A percentile compares a stretch with the other conserved stretches of the same genome.
Evolutionary conservation across 2,888 invertebrate species (phyloP).

Genomic region (Monopis laevigella): DNA sequence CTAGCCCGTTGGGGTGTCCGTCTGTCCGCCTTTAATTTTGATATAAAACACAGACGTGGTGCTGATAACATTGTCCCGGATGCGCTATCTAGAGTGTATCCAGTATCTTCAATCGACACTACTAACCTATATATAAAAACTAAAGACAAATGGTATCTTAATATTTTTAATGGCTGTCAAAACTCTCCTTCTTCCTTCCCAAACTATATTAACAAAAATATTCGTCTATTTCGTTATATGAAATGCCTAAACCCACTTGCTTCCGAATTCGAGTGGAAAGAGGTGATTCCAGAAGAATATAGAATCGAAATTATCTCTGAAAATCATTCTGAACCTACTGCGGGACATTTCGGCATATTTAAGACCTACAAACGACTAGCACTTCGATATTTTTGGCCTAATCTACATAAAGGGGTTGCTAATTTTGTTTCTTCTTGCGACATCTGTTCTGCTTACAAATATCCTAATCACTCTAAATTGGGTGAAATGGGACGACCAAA

Average conservation of each 20-base stretch:
- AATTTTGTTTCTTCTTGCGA: slow-evolving; percentile 17
- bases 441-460: slow-evolving; percentile 17
- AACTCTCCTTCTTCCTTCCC: too few species aligned
- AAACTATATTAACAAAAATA: too few species aligned
- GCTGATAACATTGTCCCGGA: too few species aligned
- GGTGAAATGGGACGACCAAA: slow-evolving; percentile 22
- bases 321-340: slow-evolving; percentile 18
- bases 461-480: slow-evolving; percentile 14
- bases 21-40: too few species aligned
- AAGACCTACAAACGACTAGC: slow-evolving; percentile 21
- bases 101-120: too few species aligned
- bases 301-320: slow-evolving; percentile 7
- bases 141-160: too few species aligned
- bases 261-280: slow-evolving; percentile 19
- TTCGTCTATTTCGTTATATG: too few species aligned
- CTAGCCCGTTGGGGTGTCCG: too few species aligned
- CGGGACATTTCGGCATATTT: slow-evolving; percentile 21
- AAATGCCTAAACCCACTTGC: slow-evolving; percentile 14
- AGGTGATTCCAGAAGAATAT: slow-evolving; percentile 18
- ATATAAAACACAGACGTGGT: too few species aligned
- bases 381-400: slow-evolving; percentile 20
- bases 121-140: too few species aligned
- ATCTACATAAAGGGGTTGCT: slow-evolving; percentile 18
- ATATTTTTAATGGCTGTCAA: too few species aligned
- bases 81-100: too few species aligned